Conservation (phyloP, 2,113 vertebrate species). For the Andinoacara biseriatus region DNA sequence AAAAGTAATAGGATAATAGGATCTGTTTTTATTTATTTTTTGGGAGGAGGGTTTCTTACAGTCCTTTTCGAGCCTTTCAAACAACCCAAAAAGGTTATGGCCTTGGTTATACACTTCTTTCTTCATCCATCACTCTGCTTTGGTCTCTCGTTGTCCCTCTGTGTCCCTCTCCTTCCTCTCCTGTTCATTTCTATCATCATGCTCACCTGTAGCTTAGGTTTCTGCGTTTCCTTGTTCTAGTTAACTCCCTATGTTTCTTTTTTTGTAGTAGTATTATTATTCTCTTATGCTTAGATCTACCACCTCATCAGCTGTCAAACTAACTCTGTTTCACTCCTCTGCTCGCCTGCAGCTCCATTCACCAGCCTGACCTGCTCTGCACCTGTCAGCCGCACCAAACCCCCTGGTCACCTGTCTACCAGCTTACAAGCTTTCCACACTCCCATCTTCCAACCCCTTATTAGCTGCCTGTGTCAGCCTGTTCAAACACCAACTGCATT, state of each 20-base stretch:
- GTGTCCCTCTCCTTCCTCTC: not conserved
- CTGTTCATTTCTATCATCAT: not conserved
- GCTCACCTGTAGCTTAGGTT: not conserved
- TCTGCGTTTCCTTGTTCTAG: not conserved
- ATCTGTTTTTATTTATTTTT: not conserved
- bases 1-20: not conserved
- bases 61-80: not conserved
- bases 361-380: not conserved
- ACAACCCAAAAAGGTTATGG: not conserved
- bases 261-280: not conserved
- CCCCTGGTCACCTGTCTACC: not conserved
- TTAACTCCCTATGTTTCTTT: slow-evolving; percentile 1
- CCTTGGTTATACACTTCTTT: not conserved
- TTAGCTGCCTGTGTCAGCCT: not conserved
- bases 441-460: not conserved
- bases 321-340: slow-evolving; percentile 7
- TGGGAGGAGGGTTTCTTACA: not conserved
- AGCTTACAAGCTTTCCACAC: not conserved
- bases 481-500: not conserved
- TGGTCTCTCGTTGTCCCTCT: not conserved
- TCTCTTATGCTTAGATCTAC: not conserved
- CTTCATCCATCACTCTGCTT: not conserved
- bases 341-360: not conserved
- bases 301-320: slow-evolving; percentile 13
- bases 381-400: not conserved